Evolutionary conservation across 2,113 vertebrate genomes (phyloP).

Genomic region (Oncorhynchus clarkii): DNA sequence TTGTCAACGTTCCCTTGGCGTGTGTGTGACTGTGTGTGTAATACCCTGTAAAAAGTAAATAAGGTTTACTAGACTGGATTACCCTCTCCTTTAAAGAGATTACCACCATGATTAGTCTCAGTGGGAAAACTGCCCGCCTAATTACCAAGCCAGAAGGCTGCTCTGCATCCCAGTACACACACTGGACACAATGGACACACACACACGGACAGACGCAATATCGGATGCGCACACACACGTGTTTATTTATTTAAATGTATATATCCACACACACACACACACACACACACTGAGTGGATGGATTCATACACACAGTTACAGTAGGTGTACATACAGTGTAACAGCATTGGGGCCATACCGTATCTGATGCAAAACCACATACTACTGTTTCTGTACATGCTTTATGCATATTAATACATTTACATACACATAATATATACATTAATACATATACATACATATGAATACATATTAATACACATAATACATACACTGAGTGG

Average conservation of each 20-base stretch:
- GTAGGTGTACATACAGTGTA: background rate
- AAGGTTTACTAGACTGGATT: constrained; percentile 71
- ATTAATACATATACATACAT: background rate
- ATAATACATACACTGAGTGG: too few relatives aligned
- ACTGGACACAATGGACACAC: constrained; percentile 17
- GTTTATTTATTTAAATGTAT: too few relatives aligned
- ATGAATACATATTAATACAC: too few relatives aligned
- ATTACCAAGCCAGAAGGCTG: constrained; percentile 50
- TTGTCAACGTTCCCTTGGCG: background rate
- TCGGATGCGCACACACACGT: too few relatives aligned
- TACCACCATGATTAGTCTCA: constrained; percentile 72
- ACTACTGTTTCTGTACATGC: constrained; percentile 28
- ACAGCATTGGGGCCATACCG: background rate
- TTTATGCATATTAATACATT: constrained; percentile 13
- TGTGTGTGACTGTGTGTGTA: constrained; percentile 13
- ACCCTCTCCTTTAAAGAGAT: constrained; percentile 74
- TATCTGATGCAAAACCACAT: constrained; percentile 41
- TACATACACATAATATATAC: constrained; percentile 20
- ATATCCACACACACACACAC: too few relatives aligned
- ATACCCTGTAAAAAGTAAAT: constrained; percentile 58
- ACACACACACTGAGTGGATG: too few relatives aligned
- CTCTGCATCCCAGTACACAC: constrained; percentile 6
- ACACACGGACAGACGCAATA: constrained; percentile 7
- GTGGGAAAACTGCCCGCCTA: constrained; percentile 69
- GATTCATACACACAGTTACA: too few relatives aligned